These are phyloP conservation scores for Hirtodrosophila cameraria DNA, from an alignment of 2,888 invertebrate species.

Conservation along the genomic window DNA sequence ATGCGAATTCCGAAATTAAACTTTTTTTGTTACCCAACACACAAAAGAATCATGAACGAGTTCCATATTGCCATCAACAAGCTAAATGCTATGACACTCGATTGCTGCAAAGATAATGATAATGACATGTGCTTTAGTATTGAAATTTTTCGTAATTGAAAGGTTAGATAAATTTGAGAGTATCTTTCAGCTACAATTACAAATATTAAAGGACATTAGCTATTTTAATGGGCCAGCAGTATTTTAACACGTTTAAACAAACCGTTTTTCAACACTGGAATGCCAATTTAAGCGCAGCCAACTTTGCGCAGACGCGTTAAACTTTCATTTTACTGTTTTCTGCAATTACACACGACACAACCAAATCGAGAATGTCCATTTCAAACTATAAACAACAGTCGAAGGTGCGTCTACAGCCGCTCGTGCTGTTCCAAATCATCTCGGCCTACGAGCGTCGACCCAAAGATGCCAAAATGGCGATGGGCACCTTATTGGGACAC, in stretches of 20 bases:
- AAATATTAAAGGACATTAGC: too few relatives aligned
- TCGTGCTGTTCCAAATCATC: constrained; percentile 65
- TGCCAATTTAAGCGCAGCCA: constrained; percentile 19
- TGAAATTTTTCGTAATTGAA: too few relatives aligned
- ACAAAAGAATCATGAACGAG: background rate
- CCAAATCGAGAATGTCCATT: constrained; percentile 36
- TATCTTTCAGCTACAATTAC: too few relatives aligned
- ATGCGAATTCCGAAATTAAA: too few relatives aligned
- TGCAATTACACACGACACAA: too few relatives aligned
- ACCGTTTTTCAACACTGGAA: constrained; percentile 20
- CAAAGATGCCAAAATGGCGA: constrained; percentile 26
- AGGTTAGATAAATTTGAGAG: too few relatives aligned
- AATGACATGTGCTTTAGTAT: too few relatives aligned
- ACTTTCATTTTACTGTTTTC: too few relatives aligned
- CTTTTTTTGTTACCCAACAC: too few relatives aligned
- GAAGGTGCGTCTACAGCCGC: constrained; percentile 53
- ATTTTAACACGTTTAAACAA: background rate
- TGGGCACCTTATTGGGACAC: constrained; percentile 61
- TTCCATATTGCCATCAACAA: background rate
- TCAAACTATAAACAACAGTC: constrained; percentile 38
- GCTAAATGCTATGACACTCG: constrained; percentile 22
- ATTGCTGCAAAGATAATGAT: background rate
- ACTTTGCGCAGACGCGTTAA: constrained; percentile 14
- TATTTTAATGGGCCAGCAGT: too few relatives aligned
- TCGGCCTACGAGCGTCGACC: constrained; percentile 63